Percentiles rank a stretch among this genome's conserved stretches.
These are phyloP conservation scores for Caenorhabditis sp. DNA, from an alignment of 2,888 invertebrate genomes.

Conservation along the genomic window DNA sequence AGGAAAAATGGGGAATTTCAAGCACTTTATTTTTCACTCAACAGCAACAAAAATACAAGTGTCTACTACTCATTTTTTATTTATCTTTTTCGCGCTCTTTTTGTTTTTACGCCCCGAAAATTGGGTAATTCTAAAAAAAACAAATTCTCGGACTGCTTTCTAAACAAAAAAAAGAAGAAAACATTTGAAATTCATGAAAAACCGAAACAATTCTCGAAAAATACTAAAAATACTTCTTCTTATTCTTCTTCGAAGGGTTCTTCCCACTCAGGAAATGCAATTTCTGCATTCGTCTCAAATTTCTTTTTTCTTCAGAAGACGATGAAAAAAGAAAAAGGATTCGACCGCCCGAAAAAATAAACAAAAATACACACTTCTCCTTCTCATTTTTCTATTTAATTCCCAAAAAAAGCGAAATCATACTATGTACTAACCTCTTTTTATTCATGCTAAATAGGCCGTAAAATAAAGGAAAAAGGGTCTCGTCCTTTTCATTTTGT, in stretches of 20 bases:
- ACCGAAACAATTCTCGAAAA: not conserved
- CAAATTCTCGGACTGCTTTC: not conserved
- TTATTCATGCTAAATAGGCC: conserved; percentile 1
- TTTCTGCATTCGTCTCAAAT: not conserved
- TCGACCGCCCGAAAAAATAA: not conserved
- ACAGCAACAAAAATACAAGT: not conserved
- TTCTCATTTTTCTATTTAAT: not conserved
- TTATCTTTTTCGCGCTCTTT: too few relatives aligned
- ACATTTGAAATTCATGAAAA: not conserved
- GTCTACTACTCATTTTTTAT: not conserved
- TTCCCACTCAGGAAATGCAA: not conserved
- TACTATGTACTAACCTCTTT: conserved; percentile 1
- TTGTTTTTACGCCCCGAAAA: too few relatives aligned
- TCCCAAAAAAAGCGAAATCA: conserved; percentile 1
- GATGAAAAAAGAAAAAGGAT: not conserved
- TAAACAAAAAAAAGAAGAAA: not conserved
- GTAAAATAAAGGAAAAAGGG: not conserved
- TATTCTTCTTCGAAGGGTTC: not conserved
- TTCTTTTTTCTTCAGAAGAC: not conserved
- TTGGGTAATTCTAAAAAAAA: not conserved
- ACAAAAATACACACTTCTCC: not conserved
- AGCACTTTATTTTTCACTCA: not conserved
- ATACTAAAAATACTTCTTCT: not conserved
- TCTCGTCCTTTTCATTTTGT: conserved; percentile 4
- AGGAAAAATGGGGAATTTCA: not conserved